Evolutionary conservation across 2,888 invertebrate species (phyloP).

Genomic region (Dermolepida albohirtum): DNA sequence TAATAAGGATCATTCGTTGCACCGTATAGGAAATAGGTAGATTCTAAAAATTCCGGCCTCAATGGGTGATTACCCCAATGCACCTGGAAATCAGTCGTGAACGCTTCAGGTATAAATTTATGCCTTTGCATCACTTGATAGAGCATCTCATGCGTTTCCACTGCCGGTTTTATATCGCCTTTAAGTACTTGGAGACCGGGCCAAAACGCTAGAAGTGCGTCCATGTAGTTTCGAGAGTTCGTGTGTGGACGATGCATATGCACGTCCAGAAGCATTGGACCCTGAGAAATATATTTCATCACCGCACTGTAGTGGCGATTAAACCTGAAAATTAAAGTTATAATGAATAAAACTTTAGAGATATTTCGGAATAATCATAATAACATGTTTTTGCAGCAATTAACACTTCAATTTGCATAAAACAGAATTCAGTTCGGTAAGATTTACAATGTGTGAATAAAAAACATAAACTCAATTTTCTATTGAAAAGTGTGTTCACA

Average conservation of each 20-base stretch:
- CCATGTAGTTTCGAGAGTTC: slow-evolving; percentile 96
- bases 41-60: slow-evolving; percentile 97
- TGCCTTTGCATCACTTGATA: slow-evolving; percentile 98
- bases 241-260: slow-evolving; percentile 90
- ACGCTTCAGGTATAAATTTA: slow-evolving; percentile 98
- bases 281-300: slow-evolving; percentile 97
- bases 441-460: too few relatives aligned
- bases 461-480: too few relatives aligned
- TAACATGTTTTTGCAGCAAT: too few relatives aligned
- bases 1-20: slow-evolving; percentile 98
- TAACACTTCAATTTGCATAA: too few relatives aligned
- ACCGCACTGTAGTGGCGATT: slow-evolving; percentile 95
- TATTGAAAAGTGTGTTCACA: too few relatives aligned
- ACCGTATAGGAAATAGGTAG: slow-evolving; percentile 95
- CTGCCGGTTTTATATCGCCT: slow-evolving; percentile 96
- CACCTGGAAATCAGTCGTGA: slow-evolving; percentile 95
- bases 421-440: too few relatives aligned
- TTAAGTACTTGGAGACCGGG: slow-evolving; percentile 86
- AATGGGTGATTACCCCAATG: slow-evolving; percentile 99
- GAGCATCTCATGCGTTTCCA: slow-evolving; percentile 99
- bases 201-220: slow-evolving; percentile 97
- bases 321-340: slow-evolving; percentile 87
- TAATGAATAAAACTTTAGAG: too few relatives aligned
- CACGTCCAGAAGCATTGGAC: slow-evolving; percentile 95
- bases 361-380: too few relatives aligned